Percentiles rank a stretch among this genome's conserved stretches.
These are phyloP conservation scores for Rugalucina vietnamica DNA, from an alignment of 2,888 invertebrate species.

Conservation along the genomic window DNA sequence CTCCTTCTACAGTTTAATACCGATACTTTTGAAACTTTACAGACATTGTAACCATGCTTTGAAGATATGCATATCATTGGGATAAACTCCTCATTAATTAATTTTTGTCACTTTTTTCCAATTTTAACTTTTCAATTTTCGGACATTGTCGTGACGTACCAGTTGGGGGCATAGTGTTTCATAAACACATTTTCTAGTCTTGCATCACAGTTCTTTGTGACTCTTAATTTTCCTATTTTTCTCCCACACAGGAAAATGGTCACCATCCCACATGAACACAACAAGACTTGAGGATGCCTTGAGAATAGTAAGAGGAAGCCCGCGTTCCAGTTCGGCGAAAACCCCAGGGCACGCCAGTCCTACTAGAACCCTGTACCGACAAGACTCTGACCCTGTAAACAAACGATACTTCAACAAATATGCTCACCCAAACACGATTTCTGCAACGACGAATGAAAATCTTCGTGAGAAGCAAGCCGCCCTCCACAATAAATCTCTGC, in stretches of 20 bases:
- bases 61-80: too few relatives aligned
- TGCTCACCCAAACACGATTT: constrained; percentile 57
- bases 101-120: too few relatives aligned
- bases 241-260: constrained; percentile 56
- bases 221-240: too few relatives aligned
- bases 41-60: too few relatives aligned
- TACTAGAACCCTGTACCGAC: constrained; percentile 50
- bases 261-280: constrained; percentile 41
- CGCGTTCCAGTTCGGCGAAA: constrained; percentile 59
- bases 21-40: too few relatives aligned
- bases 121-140: too few relatives aligned
- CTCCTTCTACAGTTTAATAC: too few relatives aligned
- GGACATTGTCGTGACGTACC: too few relatives aligned
- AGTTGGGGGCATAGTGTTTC: too few relatives aligned
- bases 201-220: too few relatives aligned
- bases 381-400: constrained; percentile 70
- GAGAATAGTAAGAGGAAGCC: constrained; percentile 72
- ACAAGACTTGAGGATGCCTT: constrained; percentile 77
- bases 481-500: constrained; percentile 75
- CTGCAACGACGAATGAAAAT: constrained; percentile 29
- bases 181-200: too few relatives aligned
- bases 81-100: too few relatives aligned
- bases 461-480: constrained; percentile 58
- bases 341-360: constrained; percentile 48
- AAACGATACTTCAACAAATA: constrained; percentile 73